Conservation (phyloP, 1,140 invertebrate species). For the Papilio polytes region DNA sequence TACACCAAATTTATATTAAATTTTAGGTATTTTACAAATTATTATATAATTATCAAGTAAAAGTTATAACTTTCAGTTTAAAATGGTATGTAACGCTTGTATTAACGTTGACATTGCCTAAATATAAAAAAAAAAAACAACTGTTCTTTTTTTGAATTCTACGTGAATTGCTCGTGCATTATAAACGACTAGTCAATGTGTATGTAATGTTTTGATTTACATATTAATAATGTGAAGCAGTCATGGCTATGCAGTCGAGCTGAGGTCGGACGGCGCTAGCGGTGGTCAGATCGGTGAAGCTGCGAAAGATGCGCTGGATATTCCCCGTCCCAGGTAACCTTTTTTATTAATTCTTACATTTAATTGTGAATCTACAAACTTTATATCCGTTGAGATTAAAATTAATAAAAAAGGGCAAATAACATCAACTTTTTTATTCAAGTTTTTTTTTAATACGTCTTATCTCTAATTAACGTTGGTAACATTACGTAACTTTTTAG, state of each 20-base stretch:
- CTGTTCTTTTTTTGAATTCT: neutral
- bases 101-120: neutral
- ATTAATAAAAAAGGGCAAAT: no score
- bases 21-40: no score
- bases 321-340: conserved; percentile 77
- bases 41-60: no score
- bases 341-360: no score
- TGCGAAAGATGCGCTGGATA: conserved; percentile 78
- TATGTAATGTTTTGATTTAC: conserved; percentile 5
- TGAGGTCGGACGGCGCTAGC: conserved; percentile 45
- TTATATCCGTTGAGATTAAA: no score
- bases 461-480: no score
- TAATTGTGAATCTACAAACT: no score
- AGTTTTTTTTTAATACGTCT: no score
- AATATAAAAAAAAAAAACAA: neutral
- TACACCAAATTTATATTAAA: no score
- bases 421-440: no score
- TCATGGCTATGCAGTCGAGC: conserved; percentile 49
- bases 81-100: neutral
- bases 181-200: neutral
- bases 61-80: no score
- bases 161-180: neutral
- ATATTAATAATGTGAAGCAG: conserved; percentile 34
- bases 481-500: conserved; percentile 17
- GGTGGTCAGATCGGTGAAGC: conserved; percentile 43